Percentiles rank a stretch among this genome's conserved stretches.
These are phyloP conservation scores for Peribatodes rhomboidaria DNA, from an alignment of 2,888 invertebrate species.

Conservation along the genomic window DNA sequence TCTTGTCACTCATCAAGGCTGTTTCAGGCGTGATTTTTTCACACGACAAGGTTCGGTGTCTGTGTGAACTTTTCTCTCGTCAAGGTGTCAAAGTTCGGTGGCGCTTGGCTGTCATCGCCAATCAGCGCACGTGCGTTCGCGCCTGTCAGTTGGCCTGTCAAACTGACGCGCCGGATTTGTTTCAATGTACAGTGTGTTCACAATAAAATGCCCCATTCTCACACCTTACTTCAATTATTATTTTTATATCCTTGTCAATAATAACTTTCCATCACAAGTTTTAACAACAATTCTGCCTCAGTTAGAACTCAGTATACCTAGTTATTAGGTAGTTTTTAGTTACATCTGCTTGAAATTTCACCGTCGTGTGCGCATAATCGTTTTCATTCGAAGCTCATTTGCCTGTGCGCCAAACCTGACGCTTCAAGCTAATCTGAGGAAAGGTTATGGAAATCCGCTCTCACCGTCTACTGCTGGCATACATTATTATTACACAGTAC, in stretches of 20 bases:
- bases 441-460: conserved; percentile 46
- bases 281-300: not conserved
- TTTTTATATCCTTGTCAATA: not conserved
- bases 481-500: conserved; percentile 3
- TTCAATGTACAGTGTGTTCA: conserved; percentile 7
- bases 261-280: not conserved
- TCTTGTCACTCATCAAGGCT: conserved; percentile 14
- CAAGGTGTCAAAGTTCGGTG: conserved; percentile 37
- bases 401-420: conserved; percentile 27
- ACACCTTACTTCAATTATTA: not conserved
- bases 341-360: conserved; percentile 6
- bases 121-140: conserved; percentile 36
- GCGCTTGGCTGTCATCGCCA: conserved; percentile 35
- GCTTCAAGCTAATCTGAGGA: conserved; percentile 34
- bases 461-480: conserved; percentile 27
- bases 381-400: conserved; percentile 29
- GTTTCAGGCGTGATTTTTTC: conserved; percentile 29
- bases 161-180: conserved; percentile 34
- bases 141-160: conserved; percentile 34
- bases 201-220: not conserved
- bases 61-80: conserved; percentile 40
- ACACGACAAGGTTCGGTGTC: conserved; percentile 24
- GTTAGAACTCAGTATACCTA: not conserved
- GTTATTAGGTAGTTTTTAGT: conserved; percentile 2
- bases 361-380: conserved; percentile 17